phyloP scores from a whole-genome alignment of 2,888 invertebrate genomes.

The Agrotis clavis region DNA sequence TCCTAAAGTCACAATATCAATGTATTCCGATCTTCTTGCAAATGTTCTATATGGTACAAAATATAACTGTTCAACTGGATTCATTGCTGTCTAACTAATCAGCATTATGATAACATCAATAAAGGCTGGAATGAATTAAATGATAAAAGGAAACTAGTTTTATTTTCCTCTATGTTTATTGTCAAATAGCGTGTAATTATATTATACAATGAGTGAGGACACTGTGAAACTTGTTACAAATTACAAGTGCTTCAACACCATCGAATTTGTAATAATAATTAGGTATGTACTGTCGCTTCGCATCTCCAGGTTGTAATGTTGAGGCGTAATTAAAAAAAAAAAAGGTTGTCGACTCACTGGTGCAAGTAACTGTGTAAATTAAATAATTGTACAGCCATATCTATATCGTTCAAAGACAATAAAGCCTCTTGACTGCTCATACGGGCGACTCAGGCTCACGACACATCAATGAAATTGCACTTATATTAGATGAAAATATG shows the following conservation, averaged over 20 bases:
- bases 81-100: conserved; percentile 2
- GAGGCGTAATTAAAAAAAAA: conserved; percentile 47
- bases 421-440: too few species aligned
- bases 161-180: conserved; percentile 84
- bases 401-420: too few species aligned
- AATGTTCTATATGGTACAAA: background rate
- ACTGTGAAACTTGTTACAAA: conserved; percentile 78
- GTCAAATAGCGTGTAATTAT: conserved; percentile 81
- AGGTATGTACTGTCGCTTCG: conserved; percentile 72
- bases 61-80: background rate
- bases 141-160: conserved; percentile 42
- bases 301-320: conserved; percentile 35
- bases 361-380: conserved; percentile 43
- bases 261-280: conserved; percentile 79
- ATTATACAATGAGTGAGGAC: conserved; percentile 75
- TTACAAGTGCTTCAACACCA: conserved; percentile 82
- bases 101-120: conserved; percentile 7
- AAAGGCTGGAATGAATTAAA: conserved; percentile 40
- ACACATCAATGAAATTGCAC: too few species aligned
- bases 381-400: conserved; percentile 18
- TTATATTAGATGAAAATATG: too few species aligned
- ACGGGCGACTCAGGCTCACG: too few species aligned
- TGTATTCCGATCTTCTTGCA: background rate
- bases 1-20: conserved; percentile 7
- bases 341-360: conserved; percentile 31